Base-by-base conservation (phyloP, 1,140 invertebrate genomes). In the Apis mellifera region DNA sequence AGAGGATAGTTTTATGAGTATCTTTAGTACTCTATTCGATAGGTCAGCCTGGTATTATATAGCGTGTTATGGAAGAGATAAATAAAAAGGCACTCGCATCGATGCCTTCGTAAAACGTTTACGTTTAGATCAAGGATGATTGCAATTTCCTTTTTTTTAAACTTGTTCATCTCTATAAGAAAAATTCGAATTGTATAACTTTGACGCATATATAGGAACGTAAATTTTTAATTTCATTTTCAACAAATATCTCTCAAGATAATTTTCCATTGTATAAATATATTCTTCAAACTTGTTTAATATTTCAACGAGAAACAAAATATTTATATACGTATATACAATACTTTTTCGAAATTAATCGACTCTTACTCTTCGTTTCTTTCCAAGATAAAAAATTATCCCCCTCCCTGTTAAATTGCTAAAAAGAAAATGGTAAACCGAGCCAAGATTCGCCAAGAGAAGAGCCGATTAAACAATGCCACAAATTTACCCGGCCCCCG, bases 61-160 rank as follows among this genome's bases (percentile, higher is more conserved):
- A 64, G 17, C 48, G 15, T 26, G 48, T 64, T 64, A 64, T 12
- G 7, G 19, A 2, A 13, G 5, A 64, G 73, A 52, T 75, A 75
- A 64, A 75, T 75, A 64, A 75, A 50, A 23, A 75, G 72, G 48
- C n/a, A 64, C 42, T 64, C 73, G 48, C 48, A 59, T 21, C 52
- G 69, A 71, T 54, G 50, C 54, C 69, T 71, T 17, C 69, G 50
- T 32, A 71, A 54, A 71, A 19, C 50, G 69, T 54, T 71, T 52
- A 54, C 12, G 23, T 75, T 64, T 75, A 62, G 73, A 62, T 64
- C 26, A 75, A 50, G 48, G 48, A 1, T 21, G 5, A 23, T 8
- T 75, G 55, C 42, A 62, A 64, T 50, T 19, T 50, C n/a, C n/a
- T 23, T 42, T 26, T 71, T 12, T 26, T 54, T 19, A 15, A 26